Percentiles rank a stretch among this genome's conserved stretches.
phyloP scores from a whole-genome alignment of 2,797 vertebrate species.

The Nannoperca obscura region DNA sequence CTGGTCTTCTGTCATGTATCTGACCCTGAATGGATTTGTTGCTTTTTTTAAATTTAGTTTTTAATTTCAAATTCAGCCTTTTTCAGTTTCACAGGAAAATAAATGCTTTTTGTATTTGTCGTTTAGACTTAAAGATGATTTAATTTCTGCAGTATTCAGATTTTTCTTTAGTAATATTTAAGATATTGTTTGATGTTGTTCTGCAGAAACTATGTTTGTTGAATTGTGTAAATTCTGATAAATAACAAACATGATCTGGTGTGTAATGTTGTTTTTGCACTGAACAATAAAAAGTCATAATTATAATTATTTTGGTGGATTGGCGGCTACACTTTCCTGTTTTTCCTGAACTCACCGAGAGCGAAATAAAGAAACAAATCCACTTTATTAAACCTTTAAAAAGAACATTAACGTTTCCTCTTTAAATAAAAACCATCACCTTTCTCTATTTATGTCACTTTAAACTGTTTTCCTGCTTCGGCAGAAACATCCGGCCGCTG shows the following conservation, averaged over 20 bases:
- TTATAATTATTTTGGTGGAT: neutral
- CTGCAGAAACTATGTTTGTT: neutral
- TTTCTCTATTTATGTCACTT: too few species aligned
- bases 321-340: too few species aligned
- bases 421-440: too few species aligned
- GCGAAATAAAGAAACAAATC: too few species aligned
- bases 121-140: neutral
- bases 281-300: neutral
- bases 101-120: neutral
- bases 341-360: too few species aligned
- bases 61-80: neutral
- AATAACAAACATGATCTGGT: neutral
- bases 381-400: too few species aligned
- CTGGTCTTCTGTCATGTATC: neutral
- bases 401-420: too few species aligned
- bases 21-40: neutral
- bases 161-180: neutral
- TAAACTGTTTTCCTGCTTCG: too few species aligned
- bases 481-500: too few species aligned
- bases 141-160: neutral
- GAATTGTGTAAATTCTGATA: neutral
- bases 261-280: neutral
- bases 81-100: neutral
- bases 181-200: neutral
- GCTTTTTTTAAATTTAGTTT: too few species aligned